Conservation (phyloP, 1,140 invertebrate species). For the Calliphora vicina region DNA sequence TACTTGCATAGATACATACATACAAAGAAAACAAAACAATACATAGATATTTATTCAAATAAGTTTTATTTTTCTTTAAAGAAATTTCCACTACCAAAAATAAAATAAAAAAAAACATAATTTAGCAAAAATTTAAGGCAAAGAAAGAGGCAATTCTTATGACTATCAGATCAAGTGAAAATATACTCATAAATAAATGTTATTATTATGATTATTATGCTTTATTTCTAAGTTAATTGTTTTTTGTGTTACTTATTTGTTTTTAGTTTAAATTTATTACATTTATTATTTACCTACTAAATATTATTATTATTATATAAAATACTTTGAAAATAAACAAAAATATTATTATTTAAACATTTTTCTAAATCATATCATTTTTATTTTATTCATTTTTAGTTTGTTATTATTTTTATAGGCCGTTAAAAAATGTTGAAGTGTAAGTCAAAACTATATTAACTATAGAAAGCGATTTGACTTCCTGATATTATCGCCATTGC, state of each 20-base stretch:
- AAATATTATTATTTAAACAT: neutral
- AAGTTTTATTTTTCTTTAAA: no score
- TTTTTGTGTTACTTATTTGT: constrained; percentile 25
- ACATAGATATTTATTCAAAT: neutral
- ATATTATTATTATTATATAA: neutral
- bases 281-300: no score
- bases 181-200: no score
- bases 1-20: no score
- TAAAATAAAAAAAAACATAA: neutral
- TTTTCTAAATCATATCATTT: neutral
- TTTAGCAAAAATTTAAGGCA: neutral
- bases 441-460: neutral
- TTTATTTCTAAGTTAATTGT: constrained; percentile 22
- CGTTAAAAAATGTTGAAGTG: neutral
- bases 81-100: neutral
- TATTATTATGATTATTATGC: neutral
- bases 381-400: neutral
- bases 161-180: neutral
- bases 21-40: neutral
- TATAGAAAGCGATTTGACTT: no score
- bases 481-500: no score
- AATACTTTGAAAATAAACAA: neutral
- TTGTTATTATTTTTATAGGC: neutral
- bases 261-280: constrained; percentile 27
- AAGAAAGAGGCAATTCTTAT: constrained; percentile 23